Base-by-base conservation (phyloP, 2,888 invertebrate species). In the Serrognathus titanus region DNA sequence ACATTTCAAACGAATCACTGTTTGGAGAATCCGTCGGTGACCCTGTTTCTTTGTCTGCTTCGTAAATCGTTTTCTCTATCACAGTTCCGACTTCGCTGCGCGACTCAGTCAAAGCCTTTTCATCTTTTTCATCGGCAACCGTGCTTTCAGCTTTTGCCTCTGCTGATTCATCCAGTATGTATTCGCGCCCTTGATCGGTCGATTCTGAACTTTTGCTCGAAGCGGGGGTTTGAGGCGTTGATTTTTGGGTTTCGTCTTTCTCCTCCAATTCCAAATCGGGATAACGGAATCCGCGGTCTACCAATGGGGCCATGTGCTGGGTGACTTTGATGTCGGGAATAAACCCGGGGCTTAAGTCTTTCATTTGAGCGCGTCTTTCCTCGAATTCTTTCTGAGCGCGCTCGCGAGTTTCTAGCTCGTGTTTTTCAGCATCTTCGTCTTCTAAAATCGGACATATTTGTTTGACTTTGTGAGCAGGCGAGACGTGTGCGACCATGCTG, bases 1-100 rank as follows among this genome's bases (percentile, higher is more conserved):
- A 81, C 81, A 93, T 84, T 81, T 93, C 93, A 74, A 93, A 93
- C 20, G 92, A 92, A 73, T 92, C 92, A 68, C 88, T 89, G 8
- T 84, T 87, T 0, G 91, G 91, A 0, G 92, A 92, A 65, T 90
- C 88, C 2, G 77, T 74, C 49, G 74, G 74, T 51, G 75, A 73
- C 55, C 75, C 75, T 13, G 70, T 69, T 48, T 82, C 82, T 65
- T 83, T 83, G 62, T 83, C 82, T n/a, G 66, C 62, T 62, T 79
- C 80, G 38, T 58, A 57, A 13, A 81, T 72, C 4, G 79, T 76
- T 68, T 82, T 84, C 67, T 88, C 85, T 65, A 85, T 83, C 7
- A 83, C 80, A 2, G 85, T 82, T 12, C 85, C 82, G 31, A 85
- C 76, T 70, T 88, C 69, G 72, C 75, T 67, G 74, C 74, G 72